Conservation (phyloP, 2,797 vertebrate genomes). For the Pitangus sulphuratus region DNA sequence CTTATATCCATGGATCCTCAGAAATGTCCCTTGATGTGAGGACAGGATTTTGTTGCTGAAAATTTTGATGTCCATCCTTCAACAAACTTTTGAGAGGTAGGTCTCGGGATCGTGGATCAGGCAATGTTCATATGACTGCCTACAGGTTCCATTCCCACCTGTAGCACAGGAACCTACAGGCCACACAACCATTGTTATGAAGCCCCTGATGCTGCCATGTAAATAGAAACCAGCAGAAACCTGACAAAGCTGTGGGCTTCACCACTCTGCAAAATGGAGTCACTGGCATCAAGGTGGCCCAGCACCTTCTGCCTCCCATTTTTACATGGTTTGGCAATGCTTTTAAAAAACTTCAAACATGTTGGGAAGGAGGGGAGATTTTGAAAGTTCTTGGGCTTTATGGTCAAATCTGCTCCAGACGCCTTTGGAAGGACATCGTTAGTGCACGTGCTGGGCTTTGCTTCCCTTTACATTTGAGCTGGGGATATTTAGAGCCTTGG, state of each 20-base stretch:
- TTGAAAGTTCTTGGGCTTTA: neutral
- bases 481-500: neutral
- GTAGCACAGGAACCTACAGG: neutral
- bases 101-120: neutral
- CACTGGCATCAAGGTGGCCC: rapidly evolving
- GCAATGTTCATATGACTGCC: neutral
- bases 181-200: neutral
- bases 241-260: neutral
- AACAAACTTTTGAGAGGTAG: neutral
- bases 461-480: neutral
- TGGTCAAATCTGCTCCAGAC: neutral
- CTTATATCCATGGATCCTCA: neutral
- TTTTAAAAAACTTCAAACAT: neutral
- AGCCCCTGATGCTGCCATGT: neutral
- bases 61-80: neutral
- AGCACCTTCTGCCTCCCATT: neutral
- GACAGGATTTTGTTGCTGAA: neutral
- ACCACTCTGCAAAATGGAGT: neutral
- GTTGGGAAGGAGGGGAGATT: neutral
- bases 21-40: neutral
- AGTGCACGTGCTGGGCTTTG: neutral
- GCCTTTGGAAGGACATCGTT: neutral
- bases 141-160: neutral
- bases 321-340: neutral
- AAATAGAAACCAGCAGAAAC: neutral